Base-by-base conservation (phyloP, 1,140 invertebrate genomes). In the Drosophila sp. region DNA sequence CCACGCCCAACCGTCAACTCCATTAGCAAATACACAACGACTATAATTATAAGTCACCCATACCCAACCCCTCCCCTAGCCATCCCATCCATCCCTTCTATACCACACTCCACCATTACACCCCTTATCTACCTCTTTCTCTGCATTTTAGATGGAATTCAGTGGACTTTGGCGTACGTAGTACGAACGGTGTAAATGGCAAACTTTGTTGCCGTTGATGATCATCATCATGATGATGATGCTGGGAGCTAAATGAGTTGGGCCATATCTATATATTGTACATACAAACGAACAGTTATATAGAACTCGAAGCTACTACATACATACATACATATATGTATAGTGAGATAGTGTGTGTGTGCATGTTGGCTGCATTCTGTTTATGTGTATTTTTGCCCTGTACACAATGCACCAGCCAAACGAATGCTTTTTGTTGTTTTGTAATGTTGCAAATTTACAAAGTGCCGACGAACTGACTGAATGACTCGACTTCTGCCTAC, bases 1-100 rank as follows among this genome's bases (percentile, higher is more conserved):
- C 72, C 70, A 74, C 72, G 72, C 72, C 72, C 69, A 76, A 62
- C 72, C 66, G 74, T 62, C 47, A 61, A 65, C 56, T 63, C 78
- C 79, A 76, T 80, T 81, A 77, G 79, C 73, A 66, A 76, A 66
- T 69, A 77, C 69, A 76, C 79, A 81, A 69, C 72, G 63, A 56
- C 56, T 67, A 72, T 81, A 81, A 81, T 81, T 81, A 75, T 76
- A 76, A 56, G 47, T 47, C 61, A 25, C 33, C 7, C 17, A 17
- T 17, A 17, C 30, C 23, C 11, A 1, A 0, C 23, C 8, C 47
- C 6, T 6, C 6, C 33, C 10, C n/a, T 35, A 23, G 17, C 50
- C 30, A 1, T 6, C 0, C 6, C 25, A 47, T 4, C 4, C 3
- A 56, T 23, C 57, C 38, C 7, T 11, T 38, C 6, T 23, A 23